Evolutionary conservation across 2,888 invertebrate genomes (phyloP).

Genomic region (Troglohyphantes excavatus): DNA sequence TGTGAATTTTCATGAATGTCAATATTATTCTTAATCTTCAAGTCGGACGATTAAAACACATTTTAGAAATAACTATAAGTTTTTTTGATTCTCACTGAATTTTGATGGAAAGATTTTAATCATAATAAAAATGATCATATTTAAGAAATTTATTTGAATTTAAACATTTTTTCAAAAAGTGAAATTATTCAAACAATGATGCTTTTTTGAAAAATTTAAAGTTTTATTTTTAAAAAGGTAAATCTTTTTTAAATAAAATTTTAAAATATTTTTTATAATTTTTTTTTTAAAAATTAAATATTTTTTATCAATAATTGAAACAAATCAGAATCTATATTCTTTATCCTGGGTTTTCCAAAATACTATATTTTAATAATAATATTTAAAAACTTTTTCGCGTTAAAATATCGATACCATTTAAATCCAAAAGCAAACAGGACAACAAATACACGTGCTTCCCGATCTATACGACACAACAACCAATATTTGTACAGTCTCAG

Average conservation of each 20-base stretch:
- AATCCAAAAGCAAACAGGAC: slow-evolving; percentile 2
- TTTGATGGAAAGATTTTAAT: background rate
- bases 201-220: background rate
- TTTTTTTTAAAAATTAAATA: background rate
- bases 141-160: background rate
- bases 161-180: too few species aligned
- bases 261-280: background rate
- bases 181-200: too few species aligned
- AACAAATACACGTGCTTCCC: slow-evolving; percentile 66
- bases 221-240: background rate
- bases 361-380: background rate
- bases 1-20: background rate
- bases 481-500: slow-evolving; percentile 8
- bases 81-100: background rate
- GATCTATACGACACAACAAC: background rate
- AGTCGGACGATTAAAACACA: background rate
- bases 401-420: background rate
- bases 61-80: background rate
- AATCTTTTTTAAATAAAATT: too few species aligned
- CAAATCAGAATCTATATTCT: background rate
- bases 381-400: background rate
- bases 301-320: too few species aligned
- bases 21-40: too few species aligned
- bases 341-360: background rate
- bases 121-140: too few species aligned